Conservation (phyloP, 2,113 vertebrate species). For the Rhodinocichla rosea region DNA sequence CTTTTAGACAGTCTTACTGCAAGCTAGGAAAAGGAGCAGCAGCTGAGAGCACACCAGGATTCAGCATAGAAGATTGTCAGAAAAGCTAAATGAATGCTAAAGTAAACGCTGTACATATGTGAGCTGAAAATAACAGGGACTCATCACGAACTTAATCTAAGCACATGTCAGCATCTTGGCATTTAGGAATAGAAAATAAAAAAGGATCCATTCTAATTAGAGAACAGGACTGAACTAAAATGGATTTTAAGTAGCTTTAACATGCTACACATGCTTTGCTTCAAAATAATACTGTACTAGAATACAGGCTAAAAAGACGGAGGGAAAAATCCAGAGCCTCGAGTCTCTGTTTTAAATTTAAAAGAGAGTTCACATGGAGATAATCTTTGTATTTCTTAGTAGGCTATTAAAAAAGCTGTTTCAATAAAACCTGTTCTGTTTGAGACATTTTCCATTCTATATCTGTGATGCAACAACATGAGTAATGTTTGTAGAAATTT, state of each 20-base stretch:
- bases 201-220: conserved; percentile 4
- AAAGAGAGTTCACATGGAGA: not conserved
- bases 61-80: not conserved
- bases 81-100: not conserved
- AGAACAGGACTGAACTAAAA: not conserved
- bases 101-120: not conserved
- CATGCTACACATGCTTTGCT: not conserved
- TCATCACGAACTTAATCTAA: not conserved
- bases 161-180: not conserved
- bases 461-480: not conserved
- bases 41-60: not conserved
- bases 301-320: not conserved
- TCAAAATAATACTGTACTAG: not conserved
- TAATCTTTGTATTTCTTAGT: not conserved
- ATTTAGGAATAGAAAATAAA: not conserved
- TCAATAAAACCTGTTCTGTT: not conserved
- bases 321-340: not conserved
- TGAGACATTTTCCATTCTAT: not conserved
- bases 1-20: not conserved
- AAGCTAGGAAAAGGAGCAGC: not conserved
- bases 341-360: not conserved
- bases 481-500: not conserved
- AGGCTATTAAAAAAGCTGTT: not conserved
- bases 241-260: conserved; percentile 4
- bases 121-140: conserved; percentile 6